phyloP scores from a whole-genome alignment of 2,113 vertebrate genomes.

The Macrotis lagotis region DNA sequence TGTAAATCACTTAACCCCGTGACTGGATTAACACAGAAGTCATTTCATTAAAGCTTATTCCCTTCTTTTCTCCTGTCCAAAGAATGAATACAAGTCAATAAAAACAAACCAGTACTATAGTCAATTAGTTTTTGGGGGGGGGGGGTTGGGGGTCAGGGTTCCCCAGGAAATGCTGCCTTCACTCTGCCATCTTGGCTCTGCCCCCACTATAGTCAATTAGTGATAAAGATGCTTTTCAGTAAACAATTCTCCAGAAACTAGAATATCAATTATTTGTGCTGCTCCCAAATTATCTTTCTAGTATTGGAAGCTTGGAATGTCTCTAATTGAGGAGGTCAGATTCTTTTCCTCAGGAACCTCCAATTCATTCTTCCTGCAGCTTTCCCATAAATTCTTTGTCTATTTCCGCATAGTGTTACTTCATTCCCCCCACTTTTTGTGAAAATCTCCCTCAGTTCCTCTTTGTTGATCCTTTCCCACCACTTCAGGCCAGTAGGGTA shows the following conservation, averaged over 20 bases:
- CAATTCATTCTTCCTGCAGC: not conserved
- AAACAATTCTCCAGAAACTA: not conserved
- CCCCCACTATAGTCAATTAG: not conserved
- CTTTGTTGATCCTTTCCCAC: not conserved
- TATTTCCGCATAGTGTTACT: not conserved
- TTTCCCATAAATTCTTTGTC: not conserved
- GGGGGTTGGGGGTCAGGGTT: no score
- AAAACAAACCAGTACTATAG: not conserved
- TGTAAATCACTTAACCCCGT: not conserved
- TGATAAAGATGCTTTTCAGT: not conserved
- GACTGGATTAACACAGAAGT: not conserved
- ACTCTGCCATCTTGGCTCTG: no score
- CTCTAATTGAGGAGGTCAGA: not conserved
- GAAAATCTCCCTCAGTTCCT: not conserved
- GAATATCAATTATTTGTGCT: not conserved
- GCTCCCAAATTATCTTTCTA: not conserved
- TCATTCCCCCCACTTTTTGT: not conserved
- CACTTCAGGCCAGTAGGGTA: not conserved
- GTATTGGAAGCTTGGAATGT: not conserved
- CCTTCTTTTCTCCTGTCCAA: not conserved
- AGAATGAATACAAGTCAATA: not conserved
- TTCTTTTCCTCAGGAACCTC: not conserved
- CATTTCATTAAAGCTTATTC: not conserved
- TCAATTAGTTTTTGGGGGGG: no score
- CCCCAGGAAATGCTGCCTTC: no score